Evolutionary conservation across 2,113 vertebrate genomes (phyloP).

Genomic region (Pelecanoides urinatrix): DNA sequence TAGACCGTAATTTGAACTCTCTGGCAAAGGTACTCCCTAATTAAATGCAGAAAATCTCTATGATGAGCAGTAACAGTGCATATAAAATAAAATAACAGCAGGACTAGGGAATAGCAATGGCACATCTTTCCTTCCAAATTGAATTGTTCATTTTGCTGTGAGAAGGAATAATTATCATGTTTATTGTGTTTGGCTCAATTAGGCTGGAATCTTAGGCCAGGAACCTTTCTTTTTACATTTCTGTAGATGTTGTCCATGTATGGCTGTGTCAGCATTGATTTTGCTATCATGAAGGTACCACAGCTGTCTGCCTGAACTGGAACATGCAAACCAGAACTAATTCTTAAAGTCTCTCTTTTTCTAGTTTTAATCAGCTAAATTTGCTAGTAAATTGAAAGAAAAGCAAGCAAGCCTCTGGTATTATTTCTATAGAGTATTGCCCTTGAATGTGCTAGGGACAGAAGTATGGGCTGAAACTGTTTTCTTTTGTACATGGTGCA

Average conservation of each 20-base stretch:
- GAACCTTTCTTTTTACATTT: constrained; percentile 42
- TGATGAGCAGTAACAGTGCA: constrained; percentile 22
- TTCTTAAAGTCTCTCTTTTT: not conserved
- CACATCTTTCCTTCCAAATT: constrained; percentile 53
- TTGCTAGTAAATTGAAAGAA: not conserved
- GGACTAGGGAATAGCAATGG: constrained; percentile 44
- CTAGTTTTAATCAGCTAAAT: not conserved
- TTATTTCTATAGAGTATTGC: not conserved
- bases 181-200: constrained; percentile 60
- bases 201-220: constrained; percentile 57
- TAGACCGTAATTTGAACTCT: constrained; percentile 27
- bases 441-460: not conserved
- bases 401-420: not conserved
- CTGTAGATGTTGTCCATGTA: constrained; percentile 10
- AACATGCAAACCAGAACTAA: not conserved
- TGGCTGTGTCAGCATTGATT: constrained; percentile 19
- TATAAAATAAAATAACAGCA: constrained; percentile 64
- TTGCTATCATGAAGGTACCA: not conserved
- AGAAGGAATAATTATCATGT: constrained; percentile 59
- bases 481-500: not conserved
- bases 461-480: not conserved
- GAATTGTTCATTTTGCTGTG: constrained; percentile 56
- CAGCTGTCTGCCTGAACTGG: not conserved
- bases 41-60: constrained; percentile 39
- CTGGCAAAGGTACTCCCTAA: constrained; percentile 45